Evolutionary conservation across 2,888 invertebrate genomes (phyloP).

Genomic region (Drosophila anomelani): DNA sequence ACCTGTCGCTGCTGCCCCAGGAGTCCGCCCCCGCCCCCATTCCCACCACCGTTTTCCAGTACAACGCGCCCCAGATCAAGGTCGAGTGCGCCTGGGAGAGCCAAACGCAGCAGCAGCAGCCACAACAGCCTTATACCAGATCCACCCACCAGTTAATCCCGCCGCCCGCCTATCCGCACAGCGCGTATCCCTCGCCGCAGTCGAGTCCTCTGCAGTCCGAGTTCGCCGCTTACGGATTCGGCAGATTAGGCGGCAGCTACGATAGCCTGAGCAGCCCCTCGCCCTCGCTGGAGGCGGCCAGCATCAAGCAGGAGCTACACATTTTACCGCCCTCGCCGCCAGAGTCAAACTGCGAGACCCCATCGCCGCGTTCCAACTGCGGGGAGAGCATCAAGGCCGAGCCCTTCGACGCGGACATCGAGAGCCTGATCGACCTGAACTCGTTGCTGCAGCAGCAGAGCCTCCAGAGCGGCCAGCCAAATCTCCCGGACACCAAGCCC

Average conservation of each 20-base stretch:
- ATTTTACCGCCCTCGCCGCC: conserved; percentile 87
- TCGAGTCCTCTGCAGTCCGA: conserved; percentile 83
- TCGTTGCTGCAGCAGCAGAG: conserved; percentile 71
- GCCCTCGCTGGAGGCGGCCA: conserved; percentile 80
- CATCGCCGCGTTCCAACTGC: conserved; percentile 85
- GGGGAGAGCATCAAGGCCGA: conserved; percentile 83
- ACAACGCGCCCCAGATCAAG: conserved; percentile 83
- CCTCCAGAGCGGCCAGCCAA: conserved; percentile 44
- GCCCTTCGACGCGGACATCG: conserved; percentile 83
- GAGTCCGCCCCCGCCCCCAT: conserved; percentile 75
- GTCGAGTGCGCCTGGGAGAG: conserved; percentile 82
- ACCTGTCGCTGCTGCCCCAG: conserved; percentile 90
- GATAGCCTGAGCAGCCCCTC: conserved; percentile 81
- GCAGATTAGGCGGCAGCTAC: conserved; percentile 66
- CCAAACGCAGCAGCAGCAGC: conserved; percentile 63
- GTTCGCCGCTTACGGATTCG: conserved; percentile 63
- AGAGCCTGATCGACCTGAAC: conserved; percentile 82
- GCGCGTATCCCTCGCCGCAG: conserved; percentile 82
- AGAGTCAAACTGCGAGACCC: conserved; percentile 86
- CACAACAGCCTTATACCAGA: conserved; percentile 11
- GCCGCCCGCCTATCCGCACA: conserved; percentile 78
- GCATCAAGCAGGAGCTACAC: conserved; percentile 85
- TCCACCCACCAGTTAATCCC: conserved; percentile 71
- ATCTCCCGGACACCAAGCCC: conserved; percentile 79
- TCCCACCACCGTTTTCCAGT: conserved; percentile 76